Percentiles rank a stretch among this genome's conserved stretches.
Conservation (phyloP, 2,113 vertebrate species). For the Hemibagrus wyckioides region DNA sequence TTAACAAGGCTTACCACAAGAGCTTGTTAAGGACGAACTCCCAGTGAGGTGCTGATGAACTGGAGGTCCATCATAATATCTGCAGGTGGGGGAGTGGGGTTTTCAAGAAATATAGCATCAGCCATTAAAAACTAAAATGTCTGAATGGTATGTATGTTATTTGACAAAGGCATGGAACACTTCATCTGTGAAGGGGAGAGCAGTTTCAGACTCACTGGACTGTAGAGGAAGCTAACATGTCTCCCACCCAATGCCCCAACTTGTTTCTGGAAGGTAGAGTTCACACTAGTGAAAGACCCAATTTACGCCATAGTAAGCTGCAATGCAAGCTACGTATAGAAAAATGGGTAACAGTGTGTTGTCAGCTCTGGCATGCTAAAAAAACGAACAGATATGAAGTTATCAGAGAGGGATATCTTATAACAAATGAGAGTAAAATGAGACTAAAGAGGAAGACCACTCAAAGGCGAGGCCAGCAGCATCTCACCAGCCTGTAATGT, state of each 20-base stretch:
- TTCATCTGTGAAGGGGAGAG: constrained; percentile 60
- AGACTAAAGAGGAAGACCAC: not conserved
- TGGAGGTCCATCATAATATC: not conserved
- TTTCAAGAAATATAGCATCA: not conserved
- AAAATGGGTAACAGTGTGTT: constrained; percentile 25
- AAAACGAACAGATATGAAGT: not conserved
- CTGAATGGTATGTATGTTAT: constrained; percentile 56
- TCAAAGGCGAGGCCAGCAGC: not conserved
- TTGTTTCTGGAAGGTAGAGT: constrained; percentile 45
- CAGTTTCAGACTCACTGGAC: constrained; percentile 60
- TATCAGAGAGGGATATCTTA: not conserved
- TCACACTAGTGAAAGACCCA: constrained; percentile 13
- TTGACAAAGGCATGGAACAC: constrained; percentile 64
- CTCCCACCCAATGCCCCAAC: constrained; percentile 53
- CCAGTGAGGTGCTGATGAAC: not conserved
- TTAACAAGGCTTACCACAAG: not conserved
- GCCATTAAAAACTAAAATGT: constrained; percentile 8
- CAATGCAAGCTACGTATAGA: constrained; percentile 22
- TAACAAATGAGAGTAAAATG: constrained; percentile 1
- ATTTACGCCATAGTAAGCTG: constrained; percentile 26
- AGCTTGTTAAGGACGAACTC: not conserved
- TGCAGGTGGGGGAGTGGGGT: not conserved
- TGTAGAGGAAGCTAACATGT: constrained; percentile 62
- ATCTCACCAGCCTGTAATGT: not conserved
- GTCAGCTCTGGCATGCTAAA: constrained; percentile 28